Conservation (phyloP, 1,140 invertebrate species). For the Orussus abietinus region DNA sequence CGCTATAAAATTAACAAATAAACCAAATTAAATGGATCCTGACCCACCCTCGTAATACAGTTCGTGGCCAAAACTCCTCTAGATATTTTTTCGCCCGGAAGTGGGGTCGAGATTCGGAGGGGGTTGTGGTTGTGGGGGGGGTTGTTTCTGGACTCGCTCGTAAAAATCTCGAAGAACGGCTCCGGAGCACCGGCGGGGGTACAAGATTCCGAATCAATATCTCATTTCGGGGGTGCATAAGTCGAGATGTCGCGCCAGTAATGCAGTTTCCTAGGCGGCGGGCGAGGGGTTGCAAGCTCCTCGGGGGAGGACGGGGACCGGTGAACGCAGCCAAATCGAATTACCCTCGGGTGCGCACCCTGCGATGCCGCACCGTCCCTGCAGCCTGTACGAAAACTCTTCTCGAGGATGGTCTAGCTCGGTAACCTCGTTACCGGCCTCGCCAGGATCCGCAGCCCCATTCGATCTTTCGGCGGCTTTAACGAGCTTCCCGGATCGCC, state of each 20-base stretch:
- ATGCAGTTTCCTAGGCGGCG: constrained; percentile 40
- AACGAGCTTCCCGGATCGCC: constrained; percentile 18
- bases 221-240: constrained; percentile 44
- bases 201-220: constrained; percentile 49
- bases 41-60: too few relatives aligned
- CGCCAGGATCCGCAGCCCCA: constrained; percentile 17
- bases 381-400: constrained; percentile 22
- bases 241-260: constrained; percentile 42
- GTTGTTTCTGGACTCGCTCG: too few relatives aligned
- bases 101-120: too few relatives aligned
- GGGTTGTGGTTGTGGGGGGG: too few relatives aligned
- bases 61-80: too few relatives aligned
- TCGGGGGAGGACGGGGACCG: constrained; percentile 14
- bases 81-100: too few relatives aligned
- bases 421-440: constrained; percentile 25
- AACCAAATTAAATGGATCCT: too few relatives aligned
- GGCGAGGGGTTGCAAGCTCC: too few relatives aligned
- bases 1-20: too few relatives aligned
- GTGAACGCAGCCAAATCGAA: constrained; percentile 40
- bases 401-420: constrained; percentile 10
- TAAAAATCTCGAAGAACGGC: too few relatives aligned
- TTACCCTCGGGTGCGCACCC: constrained; percentile 38
- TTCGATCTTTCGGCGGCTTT: constrained; percentile 27
- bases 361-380: constrained; percentile 23
- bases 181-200: too few relatives aligned